Evolutionary conservation across 2,797 vertebrate genomes (phyloP).

Genomic region (Loris lydekkerianus): DNA sequence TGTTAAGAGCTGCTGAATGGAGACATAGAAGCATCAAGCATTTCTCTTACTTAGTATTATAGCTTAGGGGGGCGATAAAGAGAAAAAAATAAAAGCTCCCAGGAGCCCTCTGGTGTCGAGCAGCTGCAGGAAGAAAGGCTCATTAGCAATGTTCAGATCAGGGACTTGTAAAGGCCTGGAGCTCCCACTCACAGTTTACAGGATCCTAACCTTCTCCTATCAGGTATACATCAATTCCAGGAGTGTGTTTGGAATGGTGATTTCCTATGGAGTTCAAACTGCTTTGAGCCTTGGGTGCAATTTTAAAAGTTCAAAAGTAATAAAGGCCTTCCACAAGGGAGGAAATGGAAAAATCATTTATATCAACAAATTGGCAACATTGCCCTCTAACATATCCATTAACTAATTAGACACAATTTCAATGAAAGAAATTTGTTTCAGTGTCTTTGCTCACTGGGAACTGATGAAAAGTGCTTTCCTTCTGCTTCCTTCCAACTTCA

Average conservation of each 20-base stretch:
- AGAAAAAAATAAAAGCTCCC: not conserved
- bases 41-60: not conserved
- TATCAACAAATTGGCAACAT: constrained; percentile 65
- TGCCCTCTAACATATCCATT: constrained; percentile 63
- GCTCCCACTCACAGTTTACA: not conserved
- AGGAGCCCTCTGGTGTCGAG: not conserved
- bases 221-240: not conserved
- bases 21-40: not conserved
- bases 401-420: constrained; percentile 75
- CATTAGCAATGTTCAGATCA: not conserved
- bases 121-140: not conserved
- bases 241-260: not conserved
- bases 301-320: constrained; percentile 60
- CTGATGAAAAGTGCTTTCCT: constrained; percentile 67
- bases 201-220: not conserved
- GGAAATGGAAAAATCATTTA: constrained; percentile 70
- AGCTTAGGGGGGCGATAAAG: not conserved
- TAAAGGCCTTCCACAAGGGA: constrained; percentile 27
- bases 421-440: constrained; percentile 50
- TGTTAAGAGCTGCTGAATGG: not conserved
- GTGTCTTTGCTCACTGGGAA: constrained; percentile 55
- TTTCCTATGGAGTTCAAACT: constrained; percentile 49
- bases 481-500: constrained; percentile 65
- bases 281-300: constrained; percentile 32
- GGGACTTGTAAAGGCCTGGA: not conserved